A percentile compares a stretch with the other conserved stretches of the same genome.
Conservation (phyloP, 2,888 invertebrate genomes). For the Arge pagana region DNA sequence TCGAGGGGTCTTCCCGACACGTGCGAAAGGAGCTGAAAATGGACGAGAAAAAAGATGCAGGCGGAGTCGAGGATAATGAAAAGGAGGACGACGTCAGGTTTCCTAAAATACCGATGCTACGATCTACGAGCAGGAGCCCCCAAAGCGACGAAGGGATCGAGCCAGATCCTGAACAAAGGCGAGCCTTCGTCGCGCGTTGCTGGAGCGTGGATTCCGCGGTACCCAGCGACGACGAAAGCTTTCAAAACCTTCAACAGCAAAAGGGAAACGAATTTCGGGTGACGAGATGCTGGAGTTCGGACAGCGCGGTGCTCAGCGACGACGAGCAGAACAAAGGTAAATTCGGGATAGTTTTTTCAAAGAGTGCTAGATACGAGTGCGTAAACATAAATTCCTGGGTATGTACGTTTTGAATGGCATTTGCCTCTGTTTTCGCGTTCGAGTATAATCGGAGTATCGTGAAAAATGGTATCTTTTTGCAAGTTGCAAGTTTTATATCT, state of each 20-base stretch:
- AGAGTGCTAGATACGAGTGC: slow-evolving; percentile 13
- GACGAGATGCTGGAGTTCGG: slow-evolving; percentile 60
- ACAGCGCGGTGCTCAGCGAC: slow-evolving; percentile 62
- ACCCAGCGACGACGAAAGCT: slow-evolving; percentile 60
- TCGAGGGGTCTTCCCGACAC: slow-evolving; percentile 34
- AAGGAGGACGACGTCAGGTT: slow-evolving; percentile 44
- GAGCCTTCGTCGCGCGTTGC: slow-evolving; percentile 49
- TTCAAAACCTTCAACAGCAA: slow-evolving; percentile 30
- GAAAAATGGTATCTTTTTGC: not conserved
- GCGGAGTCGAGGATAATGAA: slow-evolving; percentile 40
- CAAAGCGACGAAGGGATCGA: slow-evolving; percentile 54
- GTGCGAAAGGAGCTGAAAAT: slow-evolving; percentile 14
- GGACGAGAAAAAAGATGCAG: slow-evolving; percentile 11
- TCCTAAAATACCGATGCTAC: slow-evolving; percentile 38
- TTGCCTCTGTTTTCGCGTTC: not conserved
- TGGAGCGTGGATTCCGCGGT: slow-evolving; percentile 62
- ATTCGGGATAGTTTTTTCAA: not conserved
- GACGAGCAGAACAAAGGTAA: slow-evolving; percentile 52
- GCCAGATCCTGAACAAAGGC: slow-evolving; percentile 36
- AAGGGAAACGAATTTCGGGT: slow-evolving; percentile 46
- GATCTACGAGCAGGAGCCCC: slow-evolving; percentile 46
- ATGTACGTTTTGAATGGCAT: not conserved
- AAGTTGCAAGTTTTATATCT: not conserved
- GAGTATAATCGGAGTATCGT: not conserved
- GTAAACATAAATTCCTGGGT: not conserved